phyloP scores from a whole-genome alignment of 2,797 vertebrate species.

The Sebastes minor region DNA sequence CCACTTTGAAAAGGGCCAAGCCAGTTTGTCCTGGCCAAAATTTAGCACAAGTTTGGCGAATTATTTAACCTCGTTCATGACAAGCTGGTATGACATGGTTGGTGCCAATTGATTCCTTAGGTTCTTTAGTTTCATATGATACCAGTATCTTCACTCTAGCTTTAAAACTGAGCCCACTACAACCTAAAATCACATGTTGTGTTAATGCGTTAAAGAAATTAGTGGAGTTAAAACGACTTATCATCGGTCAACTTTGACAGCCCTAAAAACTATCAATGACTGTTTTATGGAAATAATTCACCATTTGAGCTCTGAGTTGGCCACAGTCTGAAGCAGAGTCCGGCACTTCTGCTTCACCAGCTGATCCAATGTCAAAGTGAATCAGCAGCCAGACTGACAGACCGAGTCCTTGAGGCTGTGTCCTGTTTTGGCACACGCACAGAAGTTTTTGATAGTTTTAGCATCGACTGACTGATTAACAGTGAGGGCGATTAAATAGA shows the following conservation, averaged over 20 bases:
- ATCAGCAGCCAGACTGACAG: conserved; percentile 35
- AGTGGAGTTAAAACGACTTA: no score
- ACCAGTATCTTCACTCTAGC: no score
- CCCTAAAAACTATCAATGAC: not conserved
- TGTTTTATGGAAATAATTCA: not conserved
- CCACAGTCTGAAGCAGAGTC: not conserved
- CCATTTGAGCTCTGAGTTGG: not conserved
- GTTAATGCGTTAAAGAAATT: no score
- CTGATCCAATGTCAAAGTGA: conserved; percentile 43
- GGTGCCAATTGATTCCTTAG: accelerated
- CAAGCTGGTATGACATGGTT: no score
- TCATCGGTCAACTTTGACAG: no score
- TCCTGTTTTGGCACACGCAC: not conserved
- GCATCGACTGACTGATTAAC: not conserved
- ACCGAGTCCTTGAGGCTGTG: conserved; percentile 19
- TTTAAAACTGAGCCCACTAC: no score
- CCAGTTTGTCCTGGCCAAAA: no score
- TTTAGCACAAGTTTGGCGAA: no score
- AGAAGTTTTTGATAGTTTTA: conserved; percentile 1
- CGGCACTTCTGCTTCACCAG: conserved; percentile 17
- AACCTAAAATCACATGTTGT: no score
- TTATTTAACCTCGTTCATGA: accelerated
- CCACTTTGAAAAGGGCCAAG: accelerated
- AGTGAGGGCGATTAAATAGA: not conserved
- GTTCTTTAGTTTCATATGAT: no score